Conservation (phyloP, 2,888 invertebrate genomes). For the Portevinia maculata region DNA sequence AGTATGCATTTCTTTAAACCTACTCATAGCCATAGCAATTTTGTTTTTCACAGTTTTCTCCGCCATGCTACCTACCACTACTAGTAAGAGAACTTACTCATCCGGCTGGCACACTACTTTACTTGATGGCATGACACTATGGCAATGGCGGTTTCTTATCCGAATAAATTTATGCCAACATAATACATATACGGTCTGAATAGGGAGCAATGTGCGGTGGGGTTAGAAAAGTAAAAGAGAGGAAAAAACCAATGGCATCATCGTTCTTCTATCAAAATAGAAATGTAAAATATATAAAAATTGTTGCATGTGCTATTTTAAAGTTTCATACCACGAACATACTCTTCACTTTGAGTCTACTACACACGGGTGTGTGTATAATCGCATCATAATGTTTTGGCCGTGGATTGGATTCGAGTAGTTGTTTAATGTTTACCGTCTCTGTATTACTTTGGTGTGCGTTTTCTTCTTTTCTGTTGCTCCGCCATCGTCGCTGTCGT, state of each 20-base stretch:
- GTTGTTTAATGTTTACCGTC: no score
- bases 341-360: not conserved
- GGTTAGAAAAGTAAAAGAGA: conserved; percentile 29
- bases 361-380: conserved; percentile 3
- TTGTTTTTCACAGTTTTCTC: conserved; percentile 25
- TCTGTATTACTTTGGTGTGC: conserved; percentile 45
- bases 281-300: conserved; percentile 71
- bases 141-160: conserved; percentile 1
- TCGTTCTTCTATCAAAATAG: conserved; percentile 73
- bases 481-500: conserved; percentile 32
- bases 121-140: not conserved
- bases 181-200: conserved; percentile 23
- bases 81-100: conserved; percentile 50
- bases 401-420: conserved; percentile 11
- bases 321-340: conserved; percentile 53
- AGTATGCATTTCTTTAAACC: conserved; percentile 54
- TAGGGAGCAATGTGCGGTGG: conserved; percentile 57
- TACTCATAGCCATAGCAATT: conserved; percentile 37
- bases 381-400: conserved; percentile 56
- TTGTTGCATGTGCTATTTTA: conserved; percentile 73
- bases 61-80: conserved; percentile 47
- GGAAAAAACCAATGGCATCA: conserved; percentile 63
- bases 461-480: conserved; percentile 16
- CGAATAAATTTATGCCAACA: conserved; percentile 24
- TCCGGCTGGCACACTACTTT: conserved; percentile 36